phyloP scores from a whole-genome alignment of 2,113 vertebrate genomes.

The Oxyura jamaicensis region DNA sequence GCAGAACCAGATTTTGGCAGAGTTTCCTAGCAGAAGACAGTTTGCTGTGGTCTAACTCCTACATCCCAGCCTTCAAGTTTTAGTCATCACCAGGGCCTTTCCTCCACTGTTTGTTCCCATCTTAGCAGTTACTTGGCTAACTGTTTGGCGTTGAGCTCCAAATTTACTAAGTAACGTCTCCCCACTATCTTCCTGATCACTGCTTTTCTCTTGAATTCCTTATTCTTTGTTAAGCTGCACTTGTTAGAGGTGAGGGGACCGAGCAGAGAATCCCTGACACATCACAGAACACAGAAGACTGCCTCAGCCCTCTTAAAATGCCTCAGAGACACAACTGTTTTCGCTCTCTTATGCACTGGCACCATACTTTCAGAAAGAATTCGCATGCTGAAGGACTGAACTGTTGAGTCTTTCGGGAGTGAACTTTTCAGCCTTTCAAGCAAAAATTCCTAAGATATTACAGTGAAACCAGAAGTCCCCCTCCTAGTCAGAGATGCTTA shows the following conservation, averaged over 20 bases:
- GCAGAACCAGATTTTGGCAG: conserved; percentile 18
- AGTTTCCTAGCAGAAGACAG: neutral
- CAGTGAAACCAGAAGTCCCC: neutral
- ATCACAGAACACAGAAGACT: neutral
- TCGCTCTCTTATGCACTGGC: neutral
- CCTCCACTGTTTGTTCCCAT: neutral
- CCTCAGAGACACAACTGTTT: neutral
- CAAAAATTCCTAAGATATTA: neutral
- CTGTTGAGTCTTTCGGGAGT: neutral
- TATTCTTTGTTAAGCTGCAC: neutral
- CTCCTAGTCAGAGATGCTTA: neutral
- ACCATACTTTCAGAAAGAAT: neutral
- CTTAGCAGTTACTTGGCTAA: neutral
- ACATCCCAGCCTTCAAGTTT: conserved; percentile 39
- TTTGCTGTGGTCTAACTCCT: conserved; percentile 58
- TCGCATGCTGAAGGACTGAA: neutral
- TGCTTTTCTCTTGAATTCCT: neutral
- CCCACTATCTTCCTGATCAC: neutral
- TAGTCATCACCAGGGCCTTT: conserved; percentile 51
- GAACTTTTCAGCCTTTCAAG: neutral
- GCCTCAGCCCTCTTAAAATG: neutral
- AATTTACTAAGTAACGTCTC: neutral
- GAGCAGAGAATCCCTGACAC: neutral
- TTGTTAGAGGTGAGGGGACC: neutral
- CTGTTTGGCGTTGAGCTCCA: neutral